Evolutionary conservation across 2,797 vertebrate genomes (phyloP).

Genomic region (Chiroxiphia lanceolata): DNA sequence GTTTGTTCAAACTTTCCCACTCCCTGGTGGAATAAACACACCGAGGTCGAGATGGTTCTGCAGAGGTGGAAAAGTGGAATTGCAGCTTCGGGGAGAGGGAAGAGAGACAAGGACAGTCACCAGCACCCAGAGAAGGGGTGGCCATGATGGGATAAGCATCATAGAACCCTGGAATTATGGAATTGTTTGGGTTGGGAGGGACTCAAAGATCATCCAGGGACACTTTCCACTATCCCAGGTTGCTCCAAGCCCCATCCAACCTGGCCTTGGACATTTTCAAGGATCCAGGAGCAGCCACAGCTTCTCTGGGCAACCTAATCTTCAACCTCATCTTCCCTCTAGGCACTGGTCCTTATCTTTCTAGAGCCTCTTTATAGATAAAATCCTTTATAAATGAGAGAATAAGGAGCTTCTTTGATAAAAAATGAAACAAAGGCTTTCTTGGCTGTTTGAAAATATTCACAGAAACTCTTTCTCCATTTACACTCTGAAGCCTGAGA

Average conservation of each 20-base stretch:
- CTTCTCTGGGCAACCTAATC: background rate
- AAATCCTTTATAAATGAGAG: background rate
- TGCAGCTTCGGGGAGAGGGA: background rate
- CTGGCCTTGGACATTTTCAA: background rate
- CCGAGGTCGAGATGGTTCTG: background rate
- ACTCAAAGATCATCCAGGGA: background rate
- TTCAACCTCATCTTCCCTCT: background rate
- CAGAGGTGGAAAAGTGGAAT: background rate
- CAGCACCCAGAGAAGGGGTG: background rate
- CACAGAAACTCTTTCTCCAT: background rate
- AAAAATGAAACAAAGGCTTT: background rate
- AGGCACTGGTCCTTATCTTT: background rate
- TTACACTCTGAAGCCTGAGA: background rate
- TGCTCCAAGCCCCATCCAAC: accelerated
- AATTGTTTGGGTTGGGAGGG: background rate
- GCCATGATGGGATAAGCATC: background rate
- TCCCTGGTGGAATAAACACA: too few relatives aligned
- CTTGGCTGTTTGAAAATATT: background rate
- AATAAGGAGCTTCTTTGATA: background rate
- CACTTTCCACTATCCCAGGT: background rate
- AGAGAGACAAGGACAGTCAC: background rate
- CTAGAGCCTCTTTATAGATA: background rate
- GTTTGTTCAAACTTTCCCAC: background rate
- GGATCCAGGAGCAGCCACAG: background rate
- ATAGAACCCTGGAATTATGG: too few relatives aligned